Evolutionary conservation across 1,140 invertebrate genomes (phyloP).

Genomic region (Drosophila pallidifrons): DNA sequence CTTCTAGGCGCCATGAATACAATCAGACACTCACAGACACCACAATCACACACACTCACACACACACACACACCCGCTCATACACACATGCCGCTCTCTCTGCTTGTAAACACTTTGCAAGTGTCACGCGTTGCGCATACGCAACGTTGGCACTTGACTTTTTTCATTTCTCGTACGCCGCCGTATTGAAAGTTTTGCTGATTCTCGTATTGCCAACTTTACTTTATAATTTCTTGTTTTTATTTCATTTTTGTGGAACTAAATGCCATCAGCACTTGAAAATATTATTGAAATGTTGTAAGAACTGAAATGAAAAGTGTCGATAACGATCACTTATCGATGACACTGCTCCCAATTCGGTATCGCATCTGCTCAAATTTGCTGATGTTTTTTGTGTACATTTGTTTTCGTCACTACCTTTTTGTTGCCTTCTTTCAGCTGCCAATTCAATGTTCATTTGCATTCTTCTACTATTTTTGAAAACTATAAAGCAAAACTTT

Average conservation of each 20-base stretch:
- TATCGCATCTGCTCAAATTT: conserved; percentile 57
- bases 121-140: conserved; percentile 60
- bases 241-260: conserved; percentile 17
- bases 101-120: conserved; percentile 32
- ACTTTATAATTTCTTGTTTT: not conserved
- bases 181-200: conserved; percentile 79
- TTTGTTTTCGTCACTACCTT: conserved; percentile 25
- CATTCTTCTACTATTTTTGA: conserved; percentile 14
- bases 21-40: conserved; percentile 30
- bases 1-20: conserved; percentile 67
- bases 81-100: conserved; percentile 48
- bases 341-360: conserved; percentile 29
- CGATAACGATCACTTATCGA: conserved; percentile 24
- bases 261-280: conserved; percentile 79
- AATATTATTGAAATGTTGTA: conserved; percentile 58
- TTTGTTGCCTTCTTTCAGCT: conserved; percentile 19
- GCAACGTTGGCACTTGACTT: conserved; percentile 49
- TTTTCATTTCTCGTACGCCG: conserved; percentile 11
- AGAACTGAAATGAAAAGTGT: conserved; percentile 15
- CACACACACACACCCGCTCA: conserved; percentile 35
- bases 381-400: conserved; percentile 49
- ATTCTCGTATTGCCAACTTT: conserved; percentile 28
- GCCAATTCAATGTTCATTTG: conserved; percentile 5
- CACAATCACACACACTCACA: conserved; percentile 27
- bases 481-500: conserved; percentile 70